A percentile compares a stretch with the other conserved stretches of the same genome.
phyloP scores from a whole-genome alignment of 2,888 invertebrate genomes.

The Antheraea yamamai region DNA sequence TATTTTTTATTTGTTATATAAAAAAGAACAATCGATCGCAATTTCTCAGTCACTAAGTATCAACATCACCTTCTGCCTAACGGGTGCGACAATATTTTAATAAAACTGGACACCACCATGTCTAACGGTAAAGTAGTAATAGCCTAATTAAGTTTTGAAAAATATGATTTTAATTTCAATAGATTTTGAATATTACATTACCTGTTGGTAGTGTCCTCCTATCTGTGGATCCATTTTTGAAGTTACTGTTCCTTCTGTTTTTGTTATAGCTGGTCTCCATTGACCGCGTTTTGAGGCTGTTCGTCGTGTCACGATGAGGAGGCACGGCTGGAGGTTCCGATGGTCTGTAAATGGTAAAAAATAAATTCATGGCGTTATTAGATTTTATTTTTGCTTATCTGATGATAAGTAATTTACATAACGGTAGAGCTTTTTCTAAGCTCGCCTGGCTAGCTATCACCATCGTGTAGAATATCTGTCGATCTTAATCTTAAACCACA shows the following conservation, averaged over 20 bases:
- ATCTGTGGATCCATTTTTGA: slow-evolving; percentile 84
- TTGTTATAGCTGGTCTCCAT: slow-evolving; percentile 91
- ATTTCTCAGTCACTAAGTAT: no score
- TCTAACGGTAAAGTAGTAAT: no score
- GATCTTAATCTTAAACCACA: no score
- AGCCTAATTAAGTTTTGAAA: no score
- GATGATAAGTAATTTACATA: neutral
- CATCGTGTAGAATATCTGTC: no score
- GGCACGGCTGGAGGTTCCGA: slow-evolving; percentile 87
- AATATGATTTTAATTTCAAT: neutral
- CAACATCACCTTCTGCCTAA: no score
- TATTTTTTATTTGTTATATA: no score
- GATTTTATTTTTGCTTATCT: neutral
- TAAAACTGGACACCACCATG: no score
- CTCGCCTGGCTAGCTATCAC: no score
- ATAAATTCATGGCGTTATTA: neutral
- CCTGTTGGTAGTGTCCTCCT: slow-evolving; percentile 89
- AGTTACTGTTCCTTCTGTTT: slow-evolving; percentile 79
- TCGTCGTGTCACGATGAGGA: slow-evolving; percentile 86
- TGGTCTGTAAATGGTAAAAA: slow-evolving; percentile 51
- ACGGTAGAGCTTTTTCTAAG: no score
- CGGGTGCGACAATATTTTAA: no score
- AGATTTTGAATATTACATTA: slow-evolving; percentile 28
- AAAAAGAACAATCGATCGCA: no score
- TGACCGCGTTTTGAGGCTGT: slow-evolving; percentile 91